A percentile compares a stretch with the other conserved stretches of the same genome.
Conservation (phyloP, 2,888 invertebrate species). For the Melieria picta region DNA sequence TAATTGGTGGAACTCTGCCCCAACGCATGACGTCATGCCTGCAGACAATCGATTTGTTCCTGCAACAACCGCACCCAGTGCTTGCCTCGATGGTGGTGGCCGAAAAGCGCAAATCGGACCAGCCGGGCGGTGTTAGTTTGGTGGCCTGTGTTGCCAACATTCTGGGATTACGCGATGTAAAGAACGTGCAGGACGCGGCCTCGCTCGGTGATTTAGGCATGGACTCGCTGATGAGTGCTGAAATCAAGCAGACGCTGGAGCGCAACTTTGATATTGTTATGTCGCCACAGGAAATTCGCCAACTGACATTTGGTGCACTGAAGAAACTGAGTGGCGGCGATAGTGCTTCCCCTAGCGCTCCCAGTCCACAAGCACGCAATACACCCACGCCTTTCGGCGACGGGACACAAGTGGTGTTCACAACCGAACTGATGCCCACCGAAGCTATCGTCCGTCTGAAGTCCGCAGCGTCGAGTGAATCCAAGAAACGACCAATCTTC, state of each 20-base stretch:
- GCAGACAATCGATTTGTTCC: slow-evolving; percentile 85
- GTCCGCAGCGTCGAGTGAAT: slow-evolving; percentile 63
- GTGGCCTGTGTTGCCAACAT: slow-evolving; percentile 88
- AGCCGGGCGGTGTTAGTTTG: slow-evolving; percentile 72
- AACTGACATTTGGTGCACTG: slow-evolving; percentile 81
- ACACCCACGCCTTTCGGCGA: slow-evolving; percentile 63
- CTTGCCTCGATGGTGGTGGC: slow-evolving; percentile 87
- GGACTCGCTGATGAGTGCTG: slow-evolving; percentile 99
- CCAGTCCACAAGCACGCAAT: slow-evolving; percentile 48
- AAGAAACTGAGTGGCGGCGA: slow-evolving; percentile 67
- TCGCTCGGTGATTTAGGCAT: slow-evolving; percentile 95
- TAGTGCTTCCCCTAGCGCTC: slow-evolving; percentile 44
- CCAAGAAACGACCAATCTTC: slow-evolving; percentile 70
- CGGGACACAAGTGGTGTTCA: slow-evolving; percentile 70
- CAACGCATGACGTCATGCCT: slow-evolving; percentile 96
- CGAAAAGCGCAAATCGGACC: slow-evolving; percentile 77
- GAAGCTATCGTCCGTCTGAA: slow-evolving; percentile 76
- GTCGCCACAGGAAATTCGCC: slow-evolving; percentile 90
- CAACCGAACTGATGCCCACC: slow-evolving; percentile 79
- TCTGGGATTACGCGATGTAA: slow-evolving; percentile 87
- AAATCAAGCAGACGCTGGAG: slow-evolving; percentile 96
- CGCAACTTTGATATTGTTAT: slow-evolving; percentile 91
- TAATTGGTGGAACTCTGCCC: slow-evolving; percentile 94
- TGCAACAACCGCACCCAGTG: slow-evolving; percentile 88
- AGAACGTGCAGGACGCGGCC: slow-evolving; percentile 78